These are phyloP conservation scores for Acleris literana DNA, from an alignment of 2,888 invertebrate genomes.

Conservation along the genomic window DNA sequence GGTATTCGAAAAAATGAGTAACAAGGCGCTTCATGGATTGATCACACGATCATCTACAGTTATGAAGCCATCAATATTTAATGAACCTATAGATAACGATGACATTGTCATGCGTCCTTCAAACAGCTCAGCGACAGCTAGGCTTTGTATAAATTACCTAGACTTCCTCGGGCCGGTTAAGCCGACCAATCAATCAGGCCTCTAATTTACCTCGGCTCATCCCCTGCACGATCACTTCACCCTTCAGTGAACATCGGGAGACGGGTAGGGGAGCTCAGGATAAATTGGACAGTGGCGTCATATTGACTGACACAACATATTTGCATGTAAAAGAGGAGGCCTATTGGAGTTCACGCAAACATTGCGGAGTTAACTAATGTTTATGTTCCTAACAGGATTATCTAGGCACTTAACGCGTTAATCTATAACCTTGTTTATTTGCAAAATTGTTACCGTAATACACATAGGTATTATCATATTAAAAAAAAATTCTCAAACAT, in stretches of 20 bases:
- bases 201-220: conserved; percentile 14
- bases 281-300: conserved; percentile 40
- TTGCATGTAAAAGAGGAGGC: conserved; percentile 59
- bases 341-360: conserved; percentile 49
- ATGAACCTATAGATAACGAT: not conserved
- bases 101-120: conserved; percentile 15
- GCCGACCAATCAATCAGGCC: conserved; percentile 42
- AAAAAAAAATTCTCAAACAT: no score
- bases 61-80: not conserved
- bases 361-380: conserved; percentile 40
- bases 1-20: no score
- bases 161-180: conserved; percentile 35
- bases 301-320: conserved; percentile 50
- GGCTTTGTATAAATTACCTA: conserved; percentile 49
- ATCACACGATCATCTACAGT: no score
- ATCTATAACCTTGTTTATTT: no score
- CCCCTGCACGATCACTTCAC: conserved; percentile 7
- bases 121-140: conserved; percentile 45
- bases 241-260: not conserved
- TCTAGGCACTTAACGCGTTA: not conserved
- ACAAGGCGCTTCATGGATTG: no score
- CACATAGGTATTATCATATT: no score
- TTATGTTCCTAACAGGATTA: conserved; percentile 39
- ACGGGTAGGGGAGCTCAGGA: conserved; percentile 38
- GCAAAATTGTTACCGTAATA: no score